Evolutionary conservation across 2,888 invertebrate species (phyloP), one percentile per base, ranked within the genome.

Genomic region (Harpalus rufipes): DNA sequence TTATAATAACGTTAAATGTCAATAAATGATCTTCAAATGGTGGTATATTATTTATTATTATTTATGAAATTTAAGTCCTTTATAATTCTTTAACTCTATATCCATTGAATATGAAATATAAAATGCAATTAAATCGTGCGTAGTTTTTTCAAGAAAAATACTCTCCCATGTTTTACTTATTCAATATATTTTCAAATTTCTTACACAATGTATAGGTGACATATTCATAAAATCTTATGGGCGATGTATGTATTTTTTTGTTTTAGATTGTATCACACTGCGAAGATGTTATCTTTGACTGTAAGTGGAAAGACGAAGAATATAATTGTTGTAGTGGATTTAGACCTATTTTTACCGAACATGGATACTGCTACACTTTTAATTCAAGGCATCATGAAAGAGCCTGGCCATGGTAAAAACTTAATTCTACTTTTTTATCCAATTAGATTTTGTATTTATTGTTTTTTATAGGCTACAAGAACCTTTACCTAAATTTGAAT

Each of bases 301-400:
- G 96, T 88, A 92, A 92, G 87, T 96, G 94, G 92, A 95, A 95
- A 88, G 94, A 93, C n/a, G 93, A 94, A 87, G 90, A 92, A 0
- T 93, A 94, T 85, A 92, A 93, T 86, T 96, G 96, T 88, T 95
- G 95, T 88, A 92, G 93, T 16, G 91, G 93, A 85, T 93, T 96
- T 78, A 92, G 92, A 84, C 94, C 95, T 0, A 93, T 95, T n/a
- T 95, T 95, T 87, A 95, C 96, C 0, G 96, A 96, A 90, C 93
- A 93, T 90, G 96, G 96, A 1, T 94, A 94, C 88, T 96, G 96
- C 88, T 95, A 94, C 88, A 93, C 94, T 10, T 96, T 96, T 88
- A 96, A 96, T 89, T 93, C 94, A 0, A 90, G 92, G 86, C 93
- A 94, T 87, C 92, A 93, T 58, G 93, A 94, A 87, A 91, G 89